Base-by-base conservation (phyloP, 2,113 vertebrate genomes). In the Sceloporus tristichus region DNA sequence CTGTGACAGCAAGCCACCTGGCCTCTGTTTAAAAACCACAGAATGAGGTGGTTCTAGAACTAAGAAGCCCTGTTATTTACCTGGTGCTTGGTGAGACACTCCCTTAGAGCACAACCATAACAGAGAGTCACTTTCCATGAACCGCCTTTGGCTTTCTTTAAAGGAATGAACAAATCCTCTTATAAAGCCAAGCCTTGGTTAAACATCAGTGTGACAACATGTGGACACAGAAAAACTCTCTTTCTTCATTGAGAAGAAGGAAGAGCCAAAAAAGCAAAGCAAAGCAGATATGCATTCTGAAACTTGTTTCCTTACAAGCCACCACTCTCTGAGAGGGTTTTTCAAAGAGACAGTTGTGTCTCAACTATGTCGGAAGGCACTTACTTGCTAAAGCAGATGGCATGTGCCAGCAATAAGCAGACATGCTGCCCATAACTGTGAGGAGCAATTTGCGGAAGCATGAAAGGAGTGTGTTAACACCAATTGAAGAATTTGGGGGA, bases 331-430 rank as follows among this genome's bases (percentile, higher is more conserved):
- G 48, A 48, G 48, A 48, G 4, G 48, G 2, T 59, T 59, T 62
- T 62, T 62, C 59, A 62, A 62, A 62, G 13, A 18, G 27, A 53
- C 11, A 25, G 54, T 38, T 6, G 23, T 62, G 59, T 48, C 59
- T 70, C 29, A 82, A n/a, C 66, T 77, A 25, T 77, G 71, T 65
- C 2, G 18, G 71, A 78, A 82, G 38, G 79, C 21, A 25, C 68
- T 85, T 38, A 29, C 5, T 10, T 8, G 68, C 27, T 1, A 23
- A 27, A 13, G 73, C 73, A 71, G 79, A 62, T 27, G 73, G 88
- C 89, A 83, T 83, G 89, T 65, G 65, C 89, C 65, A 13, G 65
- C 79, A 77, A 19, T 82, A 73, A 86, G 25, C 42, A 9, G 48
- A 78, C 62, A 16, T 40, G 65, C 79, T 82, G 84, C 85, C 19